Evolutionary conservation across 2,888 invertebrate species (phyloP).

Genomic region (Folsomia manolachei): DNA sequence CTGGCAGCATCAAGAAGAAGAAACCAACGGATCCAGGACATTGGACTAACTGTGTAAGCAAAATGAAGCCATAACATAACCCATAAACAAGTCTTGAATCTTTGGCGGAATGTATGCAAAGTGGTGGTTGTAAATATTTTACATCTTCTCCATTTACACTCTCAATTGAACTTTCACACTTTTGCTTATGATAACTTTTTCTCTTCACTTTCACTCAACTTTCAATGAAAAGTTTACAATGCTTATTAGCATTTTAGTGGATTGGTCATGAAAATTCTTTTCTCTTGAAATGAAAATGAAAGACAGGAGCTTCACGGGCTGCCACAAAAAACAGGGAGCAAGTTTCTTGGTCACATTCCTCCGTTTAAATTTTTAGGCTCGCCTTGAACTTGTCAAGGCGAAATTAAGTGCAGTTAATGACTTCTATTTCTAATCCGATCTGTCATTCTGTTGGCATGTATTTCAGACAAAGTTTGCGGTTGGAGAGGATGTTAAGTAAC

Average conservation of each 20-base stretch:
- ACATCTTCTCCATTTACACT: slow-evolving; percentile 18
- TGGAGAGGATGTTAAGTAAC: too few relatives aligned
- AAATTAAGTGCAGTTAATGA: background rate
- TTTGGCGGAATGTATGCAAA: slow-evolving; percentile 15
- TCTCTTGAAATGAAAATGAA: too few relatives aligned
- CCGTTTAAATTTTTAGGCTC: background rate
- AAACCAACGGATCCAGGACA: slow-evolving; percentile 14
- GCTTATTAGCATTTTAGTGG: background rate
- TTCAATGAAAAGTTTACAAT: slow-evolving; percentile 11
- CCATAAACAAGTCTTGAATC: slow-evolving; percentile 21
- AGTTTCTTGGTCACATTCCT: too few relatives aligned
- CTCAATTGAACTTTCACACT: slow-evolving; percentile 16
- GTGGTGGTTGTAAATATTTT: slow-evolving; percentile 20
- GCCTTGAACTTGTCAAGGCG: background rate
- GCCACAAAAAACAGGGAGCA: too few relatives aligned
- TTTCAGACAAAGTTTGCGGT: background rate
- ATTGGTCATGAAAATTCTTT: background rate
- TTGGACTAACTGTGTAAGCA: background rate
- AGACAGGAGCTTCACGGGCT: too few relatives aligned
- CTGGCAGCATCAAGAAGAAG: too few relatives aligned
- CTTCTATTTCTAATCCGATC: background rate
- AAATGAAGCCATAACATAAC: slow-evolving; percentile 21
- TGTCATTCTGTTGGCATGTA: background rate
- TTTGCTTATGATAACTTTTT: slow-evolving; percentile 19
- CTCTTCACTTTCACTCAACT: background rate